Evolutionary conservation across 2,888 invertebrate genomes (phyloP).

Genomic region (Rhyacophila evoluta): DNA sequence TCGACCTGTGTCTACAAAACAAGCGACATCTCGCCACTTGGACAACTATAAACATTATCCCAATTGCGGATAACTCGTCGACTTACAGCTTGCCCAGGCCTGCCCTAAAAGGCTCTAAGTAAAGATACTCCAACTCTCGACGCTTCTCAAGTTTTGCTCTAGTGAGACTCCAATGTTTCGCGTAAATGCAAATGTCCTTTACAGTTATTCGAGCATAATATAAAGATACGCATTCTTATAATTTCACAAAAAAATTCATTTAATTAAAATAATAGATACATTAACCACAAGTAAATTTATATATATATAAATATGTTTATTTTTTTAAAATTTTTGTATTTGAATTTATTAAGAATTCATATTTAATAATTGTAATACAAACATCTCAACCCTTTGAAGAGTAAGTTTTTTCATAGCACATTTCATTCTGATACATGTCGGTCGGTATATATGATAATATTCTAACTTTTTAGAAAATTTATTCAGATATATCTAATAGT

Average conservation of each 20-base stretch:
- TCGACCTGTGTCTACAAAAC: constrained; percentile 42
- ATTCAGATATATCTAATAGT: too few relatives aligned
- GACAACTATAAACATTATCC: constrained; percentile 51
- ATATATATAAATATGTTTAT: too few relatives aligned
- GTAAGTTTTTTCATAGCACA: too few relatives aligned
- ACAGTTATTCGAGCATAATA: background rate
- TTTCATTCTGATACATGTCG: too few relatives aligned
- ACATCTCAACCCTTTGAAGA: too few relatives aligned
- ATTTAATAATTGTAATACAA: too few relatives aligned
- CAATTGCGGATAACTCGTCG: constrained; percentile 29
- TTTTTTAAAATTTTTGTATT: too few relatives aligned
- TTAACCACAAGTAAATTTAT: too few relatives aligned
- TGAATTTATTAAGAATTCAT: too few relatives aligned
- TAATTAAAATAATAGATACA: constrained; percentile 1
- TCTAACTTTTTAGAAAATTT: too few relatives aligned
- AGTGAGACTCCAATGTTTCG: background rate
- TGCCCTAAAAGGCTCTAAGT: constrained; percentile 42
- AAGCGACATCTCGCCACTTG: constrained; percentile 45
- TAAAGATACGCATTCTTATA: background rate
- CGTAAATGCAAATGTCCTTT: constrained; percentile 22
- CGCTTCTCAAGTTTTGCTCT: constrained; percentile 5
- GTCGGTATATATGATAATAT: too few relatives aligned
- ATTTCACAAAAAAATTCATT: background rate
- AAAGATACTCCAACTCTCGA: constrained; percentile 22
- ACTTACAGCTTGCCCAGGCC: constrained; percentile 38